Percentiles rank a stretch among this genome's conserved stretches.
These are phyloP conservation scores for Proteles cristata DNA, from an alignment of 2,113 vertebrate genomes.

Conservation along the genomic window DNA sequence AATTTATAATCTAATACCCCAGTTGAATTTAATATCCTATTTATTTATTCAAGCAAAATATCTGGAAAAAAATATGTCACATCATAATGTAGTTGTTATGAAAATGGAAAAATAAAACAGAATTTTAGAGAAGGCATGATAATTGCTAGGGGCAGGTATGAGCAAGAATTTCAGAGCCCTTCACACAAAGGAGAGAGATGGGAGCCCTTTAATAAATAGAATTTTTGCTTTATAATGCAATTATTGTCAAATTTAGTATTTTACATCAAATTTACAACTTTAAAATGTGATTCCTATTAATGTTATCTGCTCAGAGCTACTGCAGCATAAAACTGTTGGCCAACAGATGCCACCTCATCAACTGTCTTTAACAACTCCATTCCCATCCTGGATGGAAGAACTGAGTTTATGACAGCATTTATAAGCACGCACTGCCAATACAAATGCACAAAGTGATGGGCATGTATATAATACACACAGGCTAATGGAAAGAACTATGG, in stretches of 20 bases:
- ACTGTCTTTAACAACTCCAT: conserved; percentile 79
- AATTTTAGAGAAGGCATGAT: conserved; percentile 82
- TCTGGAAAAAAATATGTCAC: conserved; percentile 88
- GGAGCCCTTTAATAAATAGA: conserved; percentile 81
- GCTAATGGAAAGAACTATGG: conserved; percentile 48
- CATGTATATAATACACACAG: not conserved
- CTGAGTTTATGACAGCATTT: conserved; percentile 63
- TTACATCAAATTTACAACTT: conserved; percentile 84
- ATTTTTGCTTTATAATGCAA: conserved; percentile 84
- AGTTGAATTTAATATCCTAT: conserved; percentile 97
- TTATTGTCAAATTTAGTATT: conserved; percentile 85
- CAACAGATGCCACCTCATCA: conserved; percentile 82
- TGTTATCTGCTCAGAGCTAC: conserved; percentile 80
- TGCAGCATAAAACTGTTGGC: conserved; percentile 78
- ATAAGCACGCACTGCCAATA: conserved; percentile 62
- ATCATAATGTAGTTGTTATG: conserved; percentile 87
- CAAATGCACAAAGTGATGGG: conserved; percentile 17
- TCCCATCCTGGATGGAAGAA: conserved; percentile 69
- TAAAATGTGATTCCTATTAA: conserved; percentile 84
- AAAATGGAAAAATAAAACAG: conserved; percentile 86
- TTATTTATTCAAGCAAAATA: conserved; percentile 94
- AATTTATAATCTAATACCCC: conserved; percentile 98
- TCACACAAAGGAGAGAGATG: conserved; percentile 74
- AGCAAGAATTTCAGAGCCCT: conserved; percentile 82
- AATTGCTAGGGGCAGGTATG: conserved; percentile 85